Evolutionary conservation across 1,140 invertebrate genomes (phyloP), one percentile per base, ranked within the genome.

Genomic region (Elymnias hypermnestra): DNA sequence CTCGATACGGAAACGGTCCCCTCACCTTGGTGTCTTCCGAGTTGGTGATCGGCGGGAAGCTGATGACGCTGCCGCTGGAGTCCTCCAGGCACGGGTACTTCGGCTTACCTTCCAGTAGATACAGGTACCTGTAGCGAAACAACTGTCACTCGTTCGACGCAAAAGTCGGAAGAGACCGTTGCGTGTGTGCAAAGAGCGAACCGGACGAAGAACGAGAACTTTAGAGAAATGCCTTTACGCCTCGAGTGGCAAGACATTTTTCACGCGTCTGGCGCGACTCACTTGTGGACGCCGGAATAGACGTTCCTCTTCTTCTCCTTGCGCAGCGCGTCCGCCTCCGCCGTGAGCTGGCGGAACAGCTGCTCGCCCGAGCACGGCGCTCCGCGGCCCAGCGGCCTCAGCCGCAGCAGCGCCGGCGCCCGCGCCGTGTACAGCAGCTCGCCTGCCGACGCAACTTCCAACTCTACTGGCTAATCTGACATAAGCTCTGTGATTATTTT

Each of bases 41-140:
- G 74, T 95, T 95, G 8, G 94, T 95, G 31, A 96, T 93, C 0
- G 94, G 94, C 37, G 94, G 94, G 68, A 96, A 93, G 12, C 94
- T 95, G 52, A 96, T 91, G 1, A 94, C 92, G 44, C 85, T 87
- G 2, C 87, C 86, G 10, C 79, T 79, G 5, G 81, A 69, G 74
- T 94, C 91, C 39, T 91, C 46, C 15, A 95, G 66, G 66, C 91
- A 94, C 0, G 94, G 92, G 72, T 91, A 95, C 7, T 89, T 56
- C 3, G 87, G 68, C 72, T 94, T 93, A 29, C 92, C 92, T 75
- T 94, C 93, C 23, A 96, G 66, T 14, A 95, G 63, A 67, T 94
- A 92, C 31, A 96, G 72, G 83, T 93, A 94, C 60, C 86, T 87
- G 6, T 4, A 21, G 6, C 3, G 6, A 21, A 21, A 21, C 19